These are phyloP conservation scores for Eciton burchellii DNA, from an alignment of 1,140 invertebrate genomes.

Conservation along the genomic window DNA sequence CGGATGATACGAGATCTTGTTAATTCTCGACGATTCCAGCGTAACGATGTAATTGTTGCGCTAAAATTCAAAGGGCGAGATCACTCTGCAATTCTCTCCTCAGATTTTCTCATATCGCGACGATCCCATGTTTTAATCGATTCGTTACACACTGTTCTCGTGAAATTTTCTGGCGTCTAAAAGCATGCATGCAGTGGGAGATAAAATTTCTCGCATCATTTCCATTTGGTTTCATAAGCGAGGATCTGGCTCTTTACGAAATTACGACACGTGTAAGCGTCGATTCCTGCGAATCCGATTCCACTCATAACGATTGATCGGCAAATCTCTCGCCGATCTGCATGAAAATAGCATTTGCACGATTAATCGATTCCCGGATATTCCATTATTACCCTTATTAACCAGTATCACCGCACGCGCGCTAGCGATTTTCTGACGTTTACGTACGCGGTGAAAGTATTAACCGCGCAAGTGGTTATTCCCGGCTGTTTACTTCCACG, in stretches of 20 bases:
- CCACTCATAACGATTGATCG: constrained; percentile 1
- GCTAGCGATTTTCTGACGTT: constrained; percentile 9
- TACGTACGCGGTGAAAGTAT: constrained; percentile 13
- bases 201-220: background rate
- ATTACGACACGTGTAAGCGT: background rate
- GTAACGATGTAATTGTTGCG: background rate
- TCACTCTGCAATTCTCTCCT: background rate
- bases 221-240: background rate
- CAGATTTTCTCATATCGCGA: background rate
- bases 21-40: background rate
- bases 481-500: constrained; percentile 30
- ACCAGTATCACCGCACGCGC: background rate
- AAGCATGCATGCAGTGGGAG: background rate
- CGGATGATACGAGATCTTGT: background rate
- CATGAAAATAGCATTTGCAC: constrained; percentile 2
- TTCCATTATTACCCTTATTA: constrained; percentile 7
- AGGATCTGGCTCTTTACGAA: background rate
- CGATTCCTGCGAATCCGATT: background rate
- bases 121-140: background rate
- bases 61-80: background rate
- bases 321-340: background rate
- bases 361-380: background rate
- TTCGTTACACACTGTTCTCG: background rate
- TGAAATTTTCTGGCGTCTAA: background rate
- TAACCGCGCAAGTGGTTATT: constrained; percentile 15